Conservation (phyloP, 1,140 invertebrate genomes). For the Ctenoplectra terminalis region DNA sequence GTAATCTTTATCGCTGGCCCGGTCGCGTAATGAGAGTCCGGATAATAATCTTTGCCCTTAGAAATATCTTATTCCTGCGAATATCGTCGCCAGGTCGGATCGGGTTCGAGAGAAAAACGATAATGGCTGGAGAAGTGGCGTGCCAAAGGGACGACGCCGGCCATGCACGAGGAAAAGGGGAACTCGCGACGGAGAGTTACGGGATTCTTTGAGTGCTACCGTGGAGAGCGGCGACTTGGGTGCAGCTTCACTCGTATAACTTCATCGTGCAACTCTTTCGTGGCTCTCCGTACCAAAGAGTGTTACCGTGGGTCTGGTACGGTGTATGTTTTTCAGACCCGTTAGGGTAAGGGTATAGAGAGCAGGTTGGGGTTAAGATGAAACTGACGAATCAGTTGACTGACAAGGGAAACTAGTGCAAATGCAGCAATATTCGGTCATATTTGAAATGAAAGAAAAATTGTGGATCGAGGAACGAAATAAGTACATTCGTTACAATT, state of each 20-base stretch:
- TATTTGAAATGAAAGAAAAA: too few species aligned
- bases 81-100: conserved; percentile 29
- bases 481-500: too few species aligned
- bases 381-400: too few species aligned
- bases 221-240: not conserved
- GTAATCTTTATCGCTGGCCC: conserved; percentile 58
- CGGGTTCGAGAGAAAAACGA: conserved; percentile 17
- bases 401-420: too few species aligned
- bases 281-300: too few species aligned
- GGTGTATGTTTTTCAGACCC: not conserved
- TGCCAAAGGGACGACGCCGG: not conserved
- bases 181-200: not conserved
- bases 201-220: conserved; percentile 8
- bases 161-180: too few species aligned
- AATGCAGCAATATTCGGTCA: too few species aligned
- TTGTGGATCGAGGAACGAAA: too few species aligned
- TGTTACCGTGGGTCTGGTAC: not conserved
- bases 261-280: conserved; percentile 3
- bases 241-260: not conserved
- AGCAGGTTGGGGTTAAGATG: too few species aligned
- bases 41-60: conserved; percentile 59
- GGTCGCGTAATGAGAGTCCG: conserved; percentile 42
- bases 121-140: conserved; percentile 14
- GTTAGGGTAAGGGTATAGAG: too few species aligned
- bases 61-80: conserved; percentile 26